Evolutionary conservation across 2,113 vertebrate species (phyloP).

Genomic region (Halcyon senegalensis): DNA sequence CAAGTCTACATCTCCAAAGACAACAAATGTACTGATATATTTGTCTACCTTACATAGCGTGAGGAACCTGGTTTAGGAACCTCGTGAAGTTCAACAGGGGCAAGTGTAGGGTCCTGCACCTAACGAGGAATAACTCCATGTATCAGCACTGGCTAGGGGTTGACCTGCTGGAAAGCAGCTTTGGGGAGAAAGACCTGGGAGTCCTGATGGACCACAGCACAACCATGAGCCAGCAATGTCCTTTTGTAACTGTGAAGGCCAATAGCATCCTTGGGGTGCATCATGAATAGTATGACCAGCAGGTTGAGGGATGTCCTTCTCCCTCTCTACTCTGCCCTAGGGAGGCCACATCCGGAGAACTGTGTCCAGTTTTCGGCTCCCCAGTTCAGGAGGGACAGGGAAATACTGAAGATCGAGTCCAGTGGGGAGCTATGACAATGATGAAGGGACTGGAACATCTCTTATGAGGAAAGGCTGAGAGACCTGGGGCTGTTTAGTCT

Average conservation of each 20-base stretch:
- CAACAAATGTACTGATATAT: not conserved
- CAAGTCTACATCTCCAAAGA: not conserved
- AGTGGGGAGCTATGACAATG: not conserved
- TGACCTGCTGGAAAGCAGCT: not conserved
- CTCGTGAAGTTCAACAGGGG: not conserved
- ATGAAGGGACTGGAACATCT: not conserved
- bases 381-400: too few species aligned
- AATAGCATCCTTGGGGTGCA: not conserved
- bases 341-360: too few species aligned
- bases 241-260: not conserved
- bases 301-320: not conserved
- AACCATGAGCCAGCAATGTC: not conserved
- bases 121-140: not conserved
- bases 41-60: not conserved
- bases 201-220: not conserved
- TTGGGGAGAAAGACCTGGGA: not conserved
- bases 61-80: not conserved
- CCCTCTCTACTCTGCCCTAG: not conserved
- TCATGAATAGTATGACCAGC: not conserved
- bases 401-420: too few species aligned
- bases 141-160: not conserved
- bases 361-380: too few species aligned
- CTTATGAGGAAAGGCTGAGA: not conserved
- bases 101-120: not conserved
- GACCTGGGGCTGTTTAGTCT: not conserved